phyloP scores from a whole-genome alignment of 2,797 vertebrate genomes.

The Gambelia wislizenii region DNA sequence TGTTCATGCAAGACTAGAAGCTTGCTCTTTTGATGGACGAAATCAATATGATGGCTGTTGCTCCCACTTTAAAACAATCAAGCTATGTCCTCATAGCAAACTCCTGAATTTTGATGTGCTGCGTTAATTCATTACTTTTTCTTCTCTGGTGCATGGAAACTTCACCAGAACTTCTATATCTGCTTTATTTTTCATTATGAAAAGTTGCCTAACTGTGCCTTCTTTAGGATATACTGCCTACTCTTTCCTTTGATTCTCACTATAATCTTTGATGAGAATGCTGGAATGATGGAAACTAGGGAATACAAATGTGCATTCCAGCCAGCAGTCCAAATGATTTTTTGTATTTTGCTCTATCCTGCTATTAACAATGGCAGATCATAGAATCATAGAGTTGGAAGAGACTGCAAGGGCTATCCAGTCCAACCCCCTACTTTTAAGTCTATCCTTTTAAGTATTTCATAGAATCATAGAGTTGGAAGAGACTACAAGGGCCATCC shows the following conservation, averaged over 20 bases:
- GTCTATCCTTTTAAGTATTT: too few species aligned
- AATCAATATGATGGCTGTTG: background rate
- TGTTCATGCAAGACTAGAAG: background rate
- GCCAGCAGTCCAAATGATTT: background rate
- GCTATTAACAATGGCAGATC: background rate
- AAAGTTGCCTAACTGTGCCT: background rate
- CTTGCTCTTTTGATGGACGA: background rate
- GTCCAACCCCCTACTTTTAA: too few species aligned
- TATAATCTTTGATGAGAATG: background rate
- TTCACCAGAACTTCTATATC: background rate
- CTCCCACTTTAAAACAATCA: background rate
- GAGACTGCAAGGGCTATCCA: too few species aligned
- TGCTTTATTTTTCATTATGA: background rate
- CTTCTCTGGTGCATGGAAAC: background rate
- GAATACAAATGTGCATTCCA: background rate
- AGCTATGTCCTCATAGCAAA: background rate
- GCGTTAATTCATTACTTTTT: background rate
- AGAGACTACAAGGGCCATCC: too few species aligned
- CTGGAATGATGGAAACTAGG: background rate
- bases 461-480: too few species aligned
- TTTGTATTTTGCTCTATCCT: background rate
- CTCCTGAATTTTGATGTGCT: background rate
- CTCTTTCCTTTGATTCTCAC: background rate
- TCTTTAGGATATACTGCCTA: too few species aligned
- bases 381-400: too few species aligned